Evolutionary conservation across 23 tunicate genomes (phyloP), one percentile per base, ranked within the genome.

Genomic region (Corella eumyota): DNA sequence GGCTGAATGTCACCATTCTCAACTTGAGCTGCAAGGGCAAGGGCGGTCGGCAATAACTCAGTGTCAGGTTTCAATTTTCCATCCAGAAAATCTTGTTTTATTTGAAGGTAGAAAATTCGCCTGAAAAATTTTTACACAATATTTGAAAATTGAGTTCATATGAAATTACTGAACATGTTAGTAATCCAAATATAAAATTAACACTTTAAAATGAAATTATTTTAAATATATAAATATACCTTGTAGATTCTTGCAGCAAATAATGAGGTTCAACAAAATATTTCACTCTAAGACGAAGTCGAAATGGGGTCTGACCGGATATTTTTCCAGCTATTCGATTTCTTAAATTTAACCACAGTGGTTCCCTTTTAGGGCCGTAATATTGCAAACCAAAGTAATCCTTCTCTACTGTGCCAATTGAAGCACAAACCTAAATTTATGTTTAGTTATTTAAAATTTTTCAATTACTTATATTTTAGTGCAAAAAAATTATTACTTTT

Each of bases 361-460:
- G 68, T 23, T 71, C 90, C 1, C 68, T 53, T 45, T 65, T 80
- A 15, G 53, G 54, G 0, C 72, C 31, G 51, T 50, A 80, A 31
- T 56, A 65, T 56, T 80, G 90, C 24, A 80, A 62, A 20, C 90
- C 90, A 71, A 80, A 65, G 32, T 80, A 80, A 63, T 80, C 90
- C 36, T 80, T 80, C 32, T 80, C 90, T 17, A 80, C 77, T 5
- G 90, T 80, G 36, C 90, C 90, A 30, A 80, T 65, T 2, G 71
- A 57, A 15, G 67, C 71, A 45, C 90, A 80, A 6, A 80, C 90
- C 90, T 80, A 0, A 26, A n/a, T n/a, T n/a, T 9, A 56, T 0
- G 53, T 40, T 6, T 37, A 6, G n/a, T n/a, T n/a, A n/a, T n/a
- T n/a, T n/a, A n/a, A n/a, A n/a, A n/a, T n/a, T n/a, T n/a, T n/a